Percentiles rank a stretch among this genome's conserved stretches.
phyloP scores from a whole-genome alignment of 2,113 vertebrate genomes.

The Mustelus asterias region DNA sequence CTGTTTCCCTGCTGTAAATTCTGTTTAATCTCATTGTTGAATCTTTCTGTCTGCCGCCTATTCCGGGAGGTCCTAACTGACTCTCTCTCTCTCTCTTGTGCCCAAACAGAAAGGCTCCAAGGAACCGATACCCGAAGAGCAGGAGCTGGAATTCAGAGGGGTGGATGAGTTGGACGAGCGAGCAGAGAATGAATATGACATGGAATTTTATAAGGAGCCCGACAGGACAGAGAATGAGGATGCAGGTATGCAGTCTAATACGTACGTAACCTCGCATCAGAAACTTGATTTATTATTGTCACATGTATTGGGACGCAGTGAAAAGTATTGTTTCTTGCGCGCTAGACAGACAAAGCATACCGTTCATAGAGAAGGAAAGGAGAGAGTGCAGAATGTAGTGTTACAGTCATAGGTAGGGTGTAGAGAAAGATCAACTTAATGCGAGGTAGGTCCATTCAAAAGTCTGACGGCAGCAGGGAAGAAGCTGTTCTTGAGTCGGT shows the following conservation, averaged over 20 bases:
- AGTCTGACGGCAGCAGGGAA: no score
- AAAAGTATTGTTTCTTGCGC: no score
- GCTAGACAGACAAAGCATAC: no score
- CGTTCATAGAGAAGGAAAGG: no score
- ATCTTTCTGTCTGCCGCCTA: not conserved
- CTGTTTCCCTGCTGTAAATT: not conserved
- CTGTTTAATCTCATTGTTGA: not conserved
- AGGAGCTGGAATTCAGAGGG: conserved; percentile 76
- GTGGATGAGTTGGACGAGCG: conserved; percentile 71
- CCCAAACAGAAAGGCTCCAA: conserved; percentile 70
- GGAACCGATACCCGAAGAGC: conserved; percentile 72
- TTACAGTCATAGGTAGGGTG: no score
- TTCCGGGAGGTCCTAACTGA: not conserved
- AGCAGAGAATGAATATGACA: conserved; percentile 36
- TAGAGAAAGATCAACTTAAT: no score
- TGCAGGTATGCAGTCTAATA: not conserved
- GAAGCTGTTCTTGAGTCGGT: no score
- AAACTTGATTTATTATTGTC: no score
- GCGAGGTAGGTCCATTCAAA: no score
- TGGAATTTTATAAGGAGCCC: conserved; percentile 39
- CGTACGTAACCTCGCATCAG: not conserved
- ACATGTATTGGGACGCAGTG: no score
- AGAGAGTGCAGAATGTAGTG: no score
- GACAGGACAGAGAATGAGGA: not conserved
- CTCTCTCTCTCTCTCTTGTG: not conserved